Base-by-base conservation (phyloP, 2,888 invertebrate species). In the Eulithis prunata region DNA sequence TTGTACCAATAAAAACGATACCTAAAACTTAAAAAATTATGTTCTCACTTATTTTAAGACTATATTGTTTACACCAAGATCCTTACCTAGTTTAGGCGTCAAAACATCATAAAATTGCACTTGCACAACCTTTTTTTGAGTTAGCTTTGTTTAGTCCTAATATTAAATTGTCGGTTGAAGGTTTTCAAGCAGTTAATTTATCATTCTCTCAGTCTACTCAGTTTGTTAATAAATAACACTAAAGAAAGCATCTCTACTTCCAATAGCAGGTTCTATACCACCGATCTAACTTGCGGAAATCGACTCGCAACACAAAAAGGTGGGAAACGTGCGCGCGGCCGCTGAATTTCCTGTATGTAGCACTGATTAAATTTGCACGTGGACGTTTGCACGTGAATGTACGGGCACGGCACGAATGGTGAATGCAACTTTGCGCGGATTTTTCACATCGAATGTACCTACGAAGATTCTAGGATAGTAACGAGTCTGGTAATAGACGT, bases 331-430 rank as follows among this genome's bases (percentile, higher is more conserved):
- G 60, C 55, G 57, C 43, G 57, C 43, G 66, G 52, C 58, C 63
- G 65, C 57, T 62, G 74, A 64, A 63, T 70, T 73, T 71, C 71
- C 69, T 69, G 68, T 71, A 68, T 67, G 62, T 63, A 64, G 71
- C 70, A 65, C 63, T 72, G 75, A 78, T 80, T 79, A 80, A 80
- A 80, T 69, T 78, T 80, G 77, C 78, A 80, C 70, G 75, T 74
- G 74, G 66, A 70, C 71, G 64, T 66, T 64, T 66, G 69, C 73
- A 68, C 69, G 73, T 66, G 71, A 63, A 57, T 69, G 68, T 67
- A 62, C 64, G 28, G 67, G 41, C 46, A 54, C 21, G 60, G 55
- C 47, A 41, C 41, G 64, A 63, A 66, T 70, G 62, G 62, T 59
- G 71, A 65, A 68, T 61, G 64, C 58, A 59, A 67, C 52, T 49